Conservation (phyloP, 1,140 invertebrate species). For the Phthorimaea operculella region DNA sequence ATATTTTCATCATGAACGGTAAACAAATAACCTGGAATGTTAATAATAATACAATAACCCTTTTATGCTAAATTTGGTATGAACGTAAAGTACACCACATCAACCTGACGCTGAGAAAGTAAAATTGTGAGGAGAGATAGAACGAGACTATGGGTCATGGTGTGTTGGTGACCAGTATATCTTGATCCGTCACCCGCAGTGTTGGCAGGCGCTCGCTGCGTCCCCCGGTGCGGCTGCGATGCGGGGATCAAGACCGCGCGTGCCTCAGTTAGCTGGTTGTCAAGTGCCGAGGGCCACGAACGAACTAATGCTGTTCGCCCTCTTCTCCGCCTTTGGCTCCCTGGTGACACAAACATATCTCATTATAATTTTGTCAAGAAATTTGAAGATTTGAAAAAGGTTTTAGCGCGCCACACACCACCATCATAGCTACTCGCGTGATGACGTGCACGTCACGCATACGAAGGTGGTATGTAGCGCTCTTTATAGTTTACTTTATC, state of each 20-base stretch:
- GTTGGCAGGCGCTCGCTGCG: constrained; percentile 26
- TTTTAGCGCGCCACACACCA: too few species aligned
- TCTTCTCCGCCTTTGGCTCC: constrained; percentile 70
- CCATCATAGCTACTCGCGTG: too few species aligned
- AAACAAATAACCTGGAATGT: constrained; percentile 64
- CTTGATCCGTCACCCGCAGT: constrained; percentile 42
- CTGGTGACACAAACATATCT: constrained; percentile 24
- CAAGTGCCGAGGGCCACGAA: constrained; percentile 68
- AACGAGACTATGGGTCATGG: constrained; percentile 15
- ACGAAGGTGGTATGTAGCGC: too few species aligned
- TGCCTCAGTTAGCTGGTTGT: constrained; percentile 66
- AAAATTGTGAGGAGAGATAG: constrained; percentile 43
- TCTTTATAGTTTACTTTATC: too few species aligned
- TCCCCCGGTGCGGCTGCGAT: constrained; percentile 37
- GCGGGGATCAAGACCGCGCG: constrained; percentile 56
- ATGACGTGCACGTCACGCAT: too few species aligned
- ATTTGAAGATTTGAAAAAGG: too few species aligned
- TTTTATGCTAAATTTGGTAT: constrained; percentile 61
- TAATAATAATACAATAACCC: constrained; percentile 58
- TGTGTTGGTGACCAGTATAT: constrained; percentile 21
- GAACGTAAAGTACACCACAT: constrained; percentile 54
- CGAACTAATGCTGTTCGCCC: constrained; percentile 68
- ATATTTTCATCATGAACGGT: constrained; percentile 47
- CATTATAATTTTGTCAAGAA: too few species aligned
- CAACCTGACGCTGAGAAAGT: constrained; percentile 32